These are phyloP conservation scores for Dendroctonus ponderosae DNA, from an alignment of 1,140 invertebrate genomes.

Conservation along the genomic window DNA sequence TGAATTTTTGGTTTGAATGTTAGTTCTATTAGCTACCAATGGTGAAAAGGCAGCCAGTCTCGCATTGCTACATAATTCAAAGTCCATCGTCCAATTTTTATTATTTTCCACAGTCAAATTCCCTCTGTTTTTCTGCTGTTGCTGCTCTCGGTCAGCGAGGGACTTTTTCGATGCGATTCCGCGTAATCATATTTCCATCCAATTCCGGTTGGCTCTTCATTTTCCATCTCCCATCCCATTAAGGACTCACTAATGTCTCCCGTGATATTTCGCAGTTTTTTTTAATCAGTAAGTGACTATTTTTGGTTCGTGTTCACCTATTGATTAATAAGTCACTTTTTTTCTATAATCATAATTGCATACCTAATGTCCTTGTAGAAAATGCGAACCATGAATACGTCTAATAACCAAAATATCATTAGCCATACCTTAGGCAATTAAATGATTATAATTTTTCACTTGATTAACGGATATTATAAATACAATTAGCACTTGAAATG, in stretches of 20 bases:
- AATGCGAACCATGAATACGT: too few species aligned
- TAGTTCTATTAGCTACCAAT: not conserved
- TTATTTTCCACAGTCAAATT: slow-evolving; percentile 52
- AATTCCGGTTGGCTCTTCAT: slow-evolving; percentile 39
- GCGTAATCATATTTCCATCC: slow-evolving; percentile 51
- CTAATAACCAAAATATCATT: too few species aligned
- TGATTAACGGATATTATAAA: too few species aligned
- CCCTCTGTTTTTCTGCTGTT: slow-evolving; percentile 50
- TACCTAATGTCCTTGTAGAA: too few species aligned
- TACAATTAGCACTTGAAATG: too few species aligned
- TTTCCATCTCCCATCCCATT: slow-evolving; percentile 29
- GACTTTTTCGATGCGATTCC: slow-evolving; percentile 44
- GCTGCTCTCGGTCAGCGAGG: slow-evolving; percentile 48
- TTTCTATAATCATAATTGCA: too few species aligned
- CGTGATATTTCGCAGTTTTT: slow-evolving; percentile 9
- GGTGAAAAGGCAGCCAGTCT: slow-evolving; percentile 28
- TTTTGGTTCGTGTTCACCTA: not conserved
- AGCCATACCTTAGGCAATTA: too few species aligned
- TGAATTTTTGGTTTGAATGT: too few species aligned
- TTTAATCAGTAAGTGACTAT: slow-evolving; percentile 4
- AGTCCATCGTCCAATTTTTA: slow-evolving; percentile 51
- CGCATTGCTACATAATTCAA: slow-evolving; percentile 49
- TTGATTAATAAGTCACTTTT: too few species aligned
- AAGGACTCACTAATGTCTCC: slow-evolving; percentile 9
- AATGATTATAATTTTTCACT: too few species aligned